Evolutionary conservation across 2,888 invertebrate species (phyloP).

Genomic region (Orthosia incerta): DNA sequence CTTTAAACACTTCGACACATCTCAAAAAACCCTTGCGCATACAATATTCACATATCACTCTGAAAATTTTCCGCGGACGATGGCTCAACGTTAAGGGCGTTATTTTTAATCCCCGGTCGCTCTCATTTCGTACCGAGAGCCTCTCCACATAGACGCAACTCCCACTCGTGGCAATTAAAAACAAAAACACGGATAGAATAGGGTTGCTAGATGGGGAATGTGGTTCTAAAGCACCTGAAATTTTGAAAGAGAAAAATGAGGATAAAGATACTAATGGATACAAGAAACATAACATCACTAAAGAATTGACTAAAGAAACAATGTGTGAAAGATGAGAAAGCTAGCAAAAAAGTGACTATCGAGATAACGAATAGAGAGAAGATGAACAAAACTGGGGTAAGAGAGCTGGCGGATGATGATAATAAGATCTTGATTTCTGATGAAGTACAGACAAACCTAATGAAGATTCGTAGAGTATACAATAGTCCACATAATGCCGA

Average conservation of each 20-base stretch:
- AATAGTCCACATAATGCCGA: neutral
- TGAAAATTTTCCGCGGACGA: slow-evolving; percentile 35
- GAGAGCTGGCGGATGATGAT: neutral
- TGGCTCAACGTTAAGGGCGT: slow-evolving; percentile 43
- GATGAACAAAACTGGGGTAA: neutral
- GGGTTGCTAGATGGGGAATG: slow-evolving; percentile 39
- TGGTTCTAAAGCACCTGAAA: neutral
- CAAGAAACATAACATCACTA: too few relatives aligned
- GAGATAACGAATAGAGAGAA: neutral
- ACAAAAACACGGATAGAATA: slow-evolving; percentile 51
- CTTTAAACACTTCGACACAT: slow-evolving; percentile 38
- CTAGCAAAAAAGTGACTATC: neutral
- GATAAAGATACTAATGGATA: neutral
- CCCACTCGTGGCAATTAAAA: slow-evolving; percentile 63
- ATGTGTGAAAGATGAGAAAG: neutral
- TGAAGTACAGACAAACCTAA: neutral
- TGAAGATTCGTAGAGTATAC: neutral
- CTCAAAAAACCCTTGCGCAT: slow-evolving; percentile 34
- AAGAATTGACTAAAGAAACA: neutral
- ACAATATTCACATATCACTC: slow-evolving; percentile 51
- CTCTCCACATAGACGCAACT: slow-evolving; percentile 48
- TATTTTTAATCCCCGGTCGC: slow-evolving; percentile 53
- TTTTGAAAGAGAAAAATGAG: neutral
- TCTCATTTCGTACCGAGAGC: slow-evolving; percentile 42
- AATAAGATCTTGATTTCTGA: neutral